Evolutionary conservation across 2,888 invertebrate genomes (phyloP).

Genomic region (Teleogryllus oceanicus): DNA sequence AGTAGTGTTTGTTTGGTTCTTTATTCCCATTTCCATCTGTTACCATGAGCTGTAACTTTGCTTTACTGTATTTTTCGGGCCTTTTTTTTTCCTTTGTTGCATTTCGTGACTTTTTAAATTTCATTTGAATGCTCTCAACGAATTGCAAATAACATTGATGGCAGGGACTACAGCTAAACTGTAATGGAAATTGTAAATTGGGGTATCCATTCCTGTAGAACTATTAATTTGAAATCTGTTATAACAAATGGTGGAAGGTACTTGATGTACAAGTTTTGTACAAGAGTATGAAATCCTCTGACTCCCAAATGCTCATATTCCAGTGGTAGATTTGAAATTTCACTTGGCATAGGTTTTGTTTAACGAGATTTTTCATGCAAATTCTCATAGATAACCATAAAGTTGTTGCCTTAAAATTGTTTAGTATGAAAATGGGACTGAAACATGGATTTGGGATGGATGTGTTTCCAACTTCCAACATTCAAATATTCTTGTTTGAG

Average conservation of each 20-base stretch:
- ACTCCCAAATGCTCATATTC: conserved; percentile 31
- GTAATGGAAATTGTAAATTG: not conserved
- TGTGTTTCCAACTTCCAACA: no score
- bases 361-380: conserved; percentile 35
- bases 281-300: not conserved
- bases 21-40: no score
- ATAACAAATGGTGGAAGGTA: conserved; percentile 47
- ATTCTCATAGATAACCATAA: conserved; percentile 21
- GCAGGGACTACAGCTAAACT: not conserved
- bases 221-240: conserved; percentile 58
- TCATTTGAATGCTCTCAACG: not conserved
- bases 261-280: conserved; percentile 18
- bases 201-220: no score
- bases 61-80: no score
- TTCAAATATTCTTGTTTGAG: no score
- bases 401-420: not conserved
- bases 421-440: not conserved
- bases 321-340: conserved; percentile 27
- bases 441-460: conserved; percentile 8
- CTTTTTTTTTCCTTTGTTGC: no score
- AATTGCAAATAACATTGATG: not conserved
- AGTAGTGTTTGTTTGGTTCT: no score
- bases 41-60: no score
- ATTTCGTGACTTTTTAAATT: not conserved
- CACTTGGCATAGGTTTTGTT: conserved; percentile 29